These are phyloP conservation scores for Dreissena polymorpha DNA, from an alignment of 1,140 invertebrate genomes.

Conservation along the genomic window DNA sequence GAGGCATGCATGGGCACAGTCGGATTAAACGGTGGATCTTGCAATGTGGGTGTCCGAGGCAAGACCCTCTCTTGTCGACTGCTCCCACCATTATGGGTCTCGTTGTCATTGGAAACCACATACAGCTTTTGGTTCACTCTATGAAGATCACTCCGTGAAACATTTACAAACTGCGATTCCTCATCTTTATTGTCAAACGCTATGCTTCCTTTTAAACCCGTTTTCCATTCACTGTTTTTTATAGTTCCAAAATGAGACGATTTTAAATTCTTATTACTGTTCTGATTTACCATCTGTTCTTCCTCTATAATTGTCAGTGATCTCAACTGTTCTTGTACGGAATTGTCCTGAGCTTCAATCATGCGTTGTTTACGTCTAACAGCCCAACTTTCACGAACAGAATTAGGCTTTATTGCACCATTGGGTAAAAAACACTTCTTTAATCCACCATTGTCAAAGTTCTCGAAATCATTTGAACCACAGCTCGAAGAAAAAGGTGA, in stretches of 20 bases:
- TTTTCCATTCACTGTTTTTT: constrained; percentile 28
- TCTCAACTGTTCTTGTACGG: constrained; percentile 64
- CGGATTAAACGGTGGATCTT: no score
- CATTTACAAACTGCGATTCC: constrained; percentile 38
- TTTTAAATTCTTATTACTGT: not conserved
- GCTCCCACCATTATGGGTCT: not conserved
- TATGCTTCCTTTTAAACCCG: not conserved
- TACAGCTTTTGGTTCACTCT: constrained; percentile 42
- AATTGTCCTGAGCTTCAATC: constrained; percentile 63
- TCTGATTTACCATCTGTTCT: constrained; percentile 41
- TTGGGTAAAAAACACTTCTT: constrained; percentile 49
- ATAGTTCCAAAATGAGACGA: not conserved
- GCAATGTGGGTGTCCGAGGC: constrained; percentile 7
- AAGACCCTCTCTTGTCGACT: constrained; percentile 12
- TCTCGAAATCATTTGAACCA: constrained; percentile 43
- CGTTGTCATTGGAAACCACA: constrained; percentile 35
- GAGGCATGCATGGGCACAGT: no score
- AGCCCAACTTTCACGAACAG: constrained; percentile 60
- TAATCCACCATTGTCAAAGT: constrained; percentile 23
- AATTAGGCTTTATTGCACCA: constrained; percentile 58
- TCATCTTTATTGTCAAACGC: not conserved
- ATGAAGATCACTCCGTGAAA: constrained; percentile 40
- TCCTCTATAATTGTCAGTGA: constrained; percentile 68
- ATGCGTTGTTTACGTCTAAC: constrained; percentile 62
- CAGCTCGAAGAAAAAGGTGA: constrained; percentile 69